phyloP scores from a whole-genome alignment of 2,888 invertebrate genomes.

The Eurytoma adleriae region DNA sequence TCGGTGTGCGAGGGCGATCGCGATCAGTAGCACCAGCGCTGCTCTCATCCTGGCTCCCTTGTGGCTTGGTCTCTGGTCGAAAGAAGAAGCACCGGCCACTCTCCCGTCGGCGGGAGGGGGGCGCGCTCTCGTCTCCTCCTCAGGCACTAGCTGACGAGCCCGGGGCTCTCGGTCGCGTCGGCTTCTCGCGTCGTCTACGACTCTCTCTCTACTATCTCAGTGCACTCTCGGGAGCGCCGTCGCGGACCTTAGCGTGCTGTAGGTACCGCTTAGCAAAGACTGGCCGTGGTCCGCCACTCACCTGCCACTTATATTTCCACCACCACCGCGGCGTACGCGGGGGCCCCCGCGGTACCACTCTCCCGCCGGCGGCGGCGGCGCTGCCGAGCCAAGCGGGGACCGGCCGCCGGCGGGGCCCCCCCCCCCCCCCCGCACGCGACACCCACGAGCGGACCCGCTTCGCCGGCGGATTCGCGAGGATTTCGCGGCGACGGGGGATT shows the following conservation, averaged over 20 bases:
- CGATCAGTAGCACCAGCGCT: slow-evolving; percentile 70
- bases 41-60: slow-evolving; percentile 68
- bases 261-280: slow-evolving; percentile 73
- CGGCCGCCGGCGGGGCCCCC: background rate
- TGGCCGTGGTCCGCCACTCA: slow-evolving; percentile 71
- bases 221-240: slow-evolving; percentile 39
- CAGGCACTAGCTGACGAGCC: background rate
- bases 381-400: background rate
- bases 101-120: background rate
- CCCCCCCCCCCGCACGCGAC: background rate
- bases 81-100: background rate
- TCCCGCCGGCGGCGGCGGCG: slow-evolving; percentile 6
- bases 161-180: background rate
- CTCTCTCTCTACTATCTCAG: background rate
- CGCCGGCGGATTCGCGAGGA: background rate
- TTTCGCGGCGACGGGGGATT: background rate
- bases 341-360: background rate
- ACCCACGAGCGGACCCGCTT: too few species aligned
- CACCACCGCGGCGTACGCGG: slow-evolving; percentile 63
- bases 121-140: background rate
- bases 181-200: background rate
- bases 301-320: slow-evolving; percentile 74
- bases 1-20: slow-evolving; percentile 65
- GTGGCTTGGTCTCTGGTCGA: slow-evolving; percentile 27
- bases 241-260: slow-evolving; percentile 64